Conservation (phyloP, 2,797 vertebrate species). For the Typhlichthys subterraneus region DNA sequence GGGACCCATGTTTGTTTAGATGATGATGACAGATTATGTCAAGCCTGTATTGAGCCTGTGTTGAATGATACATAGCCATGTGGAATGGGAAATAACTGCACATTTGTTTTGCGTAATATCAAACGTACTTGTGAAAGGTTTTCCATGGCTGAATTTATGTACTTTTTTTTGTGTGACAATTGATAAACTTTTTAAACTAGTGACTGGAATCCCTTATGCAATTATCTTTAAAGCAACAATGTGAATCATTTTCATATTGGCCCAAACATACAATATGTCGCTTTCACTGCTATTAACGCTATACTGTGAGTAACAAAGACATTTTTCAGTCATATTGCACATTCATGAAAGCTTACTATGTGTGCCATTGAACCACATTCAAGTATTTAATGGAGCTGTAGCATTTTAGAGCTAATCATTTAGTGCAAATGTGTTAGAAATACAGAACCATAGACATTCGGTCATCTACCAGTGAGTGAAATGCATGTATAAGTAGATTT, state of each 20-base stretch:
- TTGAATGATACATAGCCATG: conserved; percentile 6
- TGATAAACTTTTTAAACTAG: not conserved
- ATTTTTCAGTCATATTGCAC: no score
- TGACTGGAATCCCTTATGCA: not conserved
- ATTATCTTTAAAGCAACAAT: no score
- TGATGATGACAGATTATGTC: conserved; percentile 1
- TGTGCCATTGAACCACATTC: no score
- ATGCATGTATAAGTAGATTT: no score
- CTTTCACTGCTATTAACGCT: not conserved
- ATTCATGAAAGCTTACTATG: no score
- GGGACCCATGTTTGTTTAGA: conserved; percentile 18
- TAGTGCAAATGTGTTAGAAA: not conserved
- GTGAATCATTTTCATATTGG: no score
- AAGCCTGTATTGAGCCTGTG: conserved; percentile 4
- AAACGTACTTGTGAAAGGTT: not conserved
- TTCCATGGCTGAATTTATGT: not conserved
- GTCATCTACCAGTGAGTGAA: conserved; percentile 2
- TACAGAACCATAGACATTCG: conserved; percentile 33
- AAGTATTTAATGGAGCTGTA: no score
- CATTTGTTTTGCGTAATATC: not conserved
- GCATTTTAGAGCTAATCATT: conserved; percentile 1
- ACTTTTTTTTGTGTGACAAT: not conserved
- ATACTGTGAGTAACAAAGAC: no score
- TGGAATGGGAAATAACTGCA: not conserved
- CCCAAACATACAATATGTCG: no score